Evolutionary conservation across 2,113 vertebrate species (phyloP), one percentile per base, ranked within the genome.

Genomic region (Dasyornis broadbenti): DNA sequence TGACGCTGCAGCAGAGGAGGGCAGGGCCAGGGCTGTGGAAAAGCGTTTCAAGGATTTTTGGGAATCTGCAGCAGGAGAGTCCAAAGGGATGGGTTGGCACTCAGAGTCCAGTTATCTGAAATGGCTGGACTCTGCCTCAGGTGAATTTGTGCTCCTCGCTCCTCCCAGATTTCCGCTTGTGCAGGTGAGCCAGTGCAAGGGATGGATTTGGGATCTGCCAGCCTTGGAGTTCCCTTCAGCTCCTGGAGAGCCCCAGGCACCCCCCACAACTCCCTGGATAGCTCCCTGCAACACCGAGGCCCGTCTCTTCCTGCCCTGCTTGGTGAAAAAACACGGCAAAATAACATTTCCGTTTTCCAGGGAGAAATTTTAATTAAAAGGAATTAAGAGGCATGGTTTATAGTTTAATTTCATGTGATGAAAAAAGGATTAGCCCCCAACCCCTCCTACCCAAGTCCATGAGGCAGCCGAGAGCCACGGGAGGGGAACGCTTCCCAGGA

Each of bases 331-430:
- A 78, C 24, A 52, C 0, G 9, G 47, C 60, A 52, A 81, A 91
- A 50, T 23, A 84, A 71, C 54, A 30, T 77, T 92, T 91, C 91
- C 27, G 0, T 54, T 90, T 90, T 39, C 49, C 89, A 79, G 93
- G 64, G 91, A 82, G 91, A 72, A 94, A 91, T 69, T 71, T 71
- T 94, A 89, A 95, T 95, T 92, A 92, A 77, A 61, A 69, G 59
- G 73, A 95, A 92, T 95, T 96, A 89, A 92, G 93, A 94, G 61
- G 13, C 7, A 40, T 88, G 40, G 90, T 96, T 97, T 89, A 95
- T 89, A 57, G 89, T 85, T 96, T 89, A 87, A 94, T 97, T 91
- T 91, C 57, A 95, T 1, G 75, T 81, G 95, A 82, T 72, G 93
- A 97, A 97, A 95, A 82, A 91, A 79, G 78, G 85, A 94, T 94